Percentiles rank a stretch among this genome's conserved stretches.
Conservation (phyloP, 2,113 vertebrate genomes). For the Eudorcas thomsonii region DNA sequence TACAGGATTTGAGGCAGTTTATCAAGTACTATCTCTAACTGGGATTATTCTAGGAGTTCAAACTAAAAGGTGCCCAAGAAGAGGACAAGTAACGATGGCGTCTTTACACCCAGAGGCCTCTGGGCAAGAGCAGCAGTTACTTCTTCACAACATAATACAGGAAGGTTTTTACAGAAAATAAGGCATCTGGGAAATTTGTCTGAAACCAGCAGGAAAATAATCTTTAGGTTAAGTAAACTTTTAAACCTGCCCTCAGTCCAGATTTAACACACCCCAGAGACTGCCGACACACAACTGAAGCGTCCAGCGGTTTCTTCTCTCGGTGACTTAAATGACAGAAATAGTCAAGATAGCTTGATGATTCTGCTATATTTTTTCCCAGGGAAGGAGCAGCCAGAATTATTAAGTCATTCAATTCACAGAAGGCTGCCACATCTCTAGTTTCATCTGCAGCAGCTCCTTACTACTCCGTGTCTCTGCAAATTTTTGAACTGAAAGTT, state of each 20-base stretch:
- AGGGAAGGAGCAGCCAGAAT: not conserved
- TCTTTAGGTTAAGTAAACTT: slow-evolving; percentile 6
- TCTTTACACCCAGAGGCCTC: not conserved
- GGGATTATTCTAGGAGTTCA: not conserved
- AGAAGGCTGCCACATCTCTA: not conserved
- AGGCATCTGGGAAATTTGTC: not conserved
- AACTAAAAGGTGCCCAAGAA: not conserved
- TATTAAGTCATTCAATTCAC: slow-evolving; percentile 36
- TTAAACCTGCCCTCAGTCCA: not conserved
- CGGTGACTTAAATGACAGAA: not conserved
- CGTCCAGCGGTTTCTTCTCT: not conserved
- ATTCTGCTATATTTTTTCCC: not conserved
- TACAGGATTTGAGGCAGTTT: not conserved
- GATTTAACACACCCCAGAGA: not conserved
- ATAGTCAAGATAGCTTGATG: not conserved
- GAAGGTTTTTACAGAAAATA: not conserved
- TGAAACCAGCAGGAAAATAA: slow-evolving; percentile 13
- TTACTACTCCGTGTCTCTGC: not conserved
- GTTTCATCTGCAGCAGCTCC: slow-evolving; percentile 24
- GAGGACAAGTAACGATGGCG: not conserved
- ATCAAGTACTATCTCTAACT: not conserved
- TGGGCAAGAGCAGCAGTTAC: not conserved
- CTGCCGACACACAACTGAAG: not conserved
- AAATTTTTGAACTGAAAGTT: slow-evolving; percentile 44
- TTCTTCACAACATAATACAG: not conserved